Percentiles rank a stretch among this genome's conserved stretches.
phyloP scores from a whole-genome alignment of 2,888 invertebrate genomes.

The Drosophila demipolita region DNA sequence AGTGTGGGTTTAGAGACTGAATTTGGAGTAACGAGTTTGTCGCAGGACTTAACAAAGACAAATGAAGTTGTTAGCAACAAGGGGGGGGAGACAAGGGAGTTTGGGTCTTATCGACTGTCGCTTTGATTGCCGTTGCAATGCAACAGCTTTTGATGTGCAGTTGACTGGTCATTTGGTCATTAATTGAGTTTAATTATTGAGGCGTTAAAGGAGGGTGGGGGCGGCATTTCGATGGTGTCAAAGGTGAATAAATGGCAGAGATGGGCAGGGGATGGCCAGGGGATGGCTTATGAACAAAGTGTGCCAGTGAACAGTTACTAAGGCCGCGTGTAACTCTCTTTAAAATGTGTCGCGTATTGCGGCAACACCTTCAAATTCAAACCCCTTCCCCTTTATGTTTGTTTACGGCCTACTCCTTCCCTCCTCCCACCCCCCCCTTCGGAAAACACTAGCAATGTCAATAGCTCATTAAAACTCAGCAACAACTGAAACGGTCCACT shows the following conservation, averaged over 20 bases:
- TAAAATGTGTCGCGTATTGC: not conserved
- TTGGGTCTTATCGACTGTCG: constrained; percentile 32
- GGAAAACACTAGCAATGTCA: constrained; percentile 29
- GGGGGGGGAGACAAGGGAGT: not conserved
- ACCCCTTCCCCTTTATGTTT: not conserved
- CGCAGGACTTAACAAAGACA: constrained; percentile 72
- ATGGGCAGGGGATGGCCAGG: not conserved
- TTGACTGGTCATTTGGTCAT: constrained; percentile 63
- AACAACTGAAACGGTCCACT: constrained; percentile 21
- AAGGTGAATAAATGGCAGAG: constrained; percentile 3
- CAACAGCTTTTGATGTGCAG: constrained; percentile 57
- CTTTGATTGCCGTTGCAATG: constrained; percentile 59
- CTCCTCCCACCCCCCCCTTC: not conserved
- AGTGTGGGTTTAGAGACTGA: constrained; percentile 9
- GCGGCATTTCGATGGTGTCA: constrained; percentile 4
- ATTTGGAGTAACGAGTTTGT: constrained; percentile 47
- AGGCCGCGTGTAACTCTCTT: not conserved
- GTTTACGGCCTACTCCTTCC: not conserved
- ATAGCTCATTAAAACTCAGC: constrained; percentile 67
- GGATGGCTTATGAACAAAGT: too few relatives aligned
- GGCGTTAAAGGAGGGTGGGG: constrained; percentile 51
- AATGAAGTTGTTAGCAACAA: constrained; percentile 71
- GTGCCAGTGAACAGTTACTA: not conserved
- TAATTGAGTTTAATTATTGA: constrained; percentile 76
- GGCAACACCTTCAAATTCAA: constrained; percentile 18